Evolutionary conservation across 1,140 invertebrate genomes (phyloP), one percentile per base, ranked within the genome.

Genomic region (Yoshiicerus persimilis): DNA sequence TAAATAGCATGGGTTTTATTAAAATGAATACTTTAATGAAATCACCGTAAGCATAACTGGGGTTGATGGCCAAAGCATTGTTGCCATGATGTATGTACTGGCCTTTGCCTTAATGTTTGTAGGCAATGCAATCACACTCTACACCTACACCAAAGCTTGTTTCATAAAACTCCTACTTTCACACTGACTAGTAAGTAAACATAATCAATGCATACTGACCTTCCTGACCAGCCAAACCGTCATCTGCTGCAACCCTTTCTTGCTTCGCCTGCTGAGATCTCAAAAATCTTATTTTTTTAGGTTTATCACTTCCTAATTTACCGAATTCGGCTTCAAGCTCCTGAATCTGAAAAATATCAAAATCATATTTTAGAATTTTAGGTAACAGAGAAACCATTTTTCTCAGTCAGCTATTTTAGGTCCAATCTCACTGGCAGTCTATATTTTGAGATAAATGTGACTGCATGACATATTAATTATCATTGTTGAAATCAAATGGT

Each of bases 261-360:
- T 96, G 94, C 91, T 96, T 95, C 87, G 95, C 94, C 93, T 98
- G 97, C 91, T 99, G 97, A 0, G 98, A 99, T 84, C 96, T 94
- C 25, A 99, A 93, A 92, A 96, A 98, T 84, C 98, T 94, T 10
- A 93, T 94, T 36, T 97, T 97, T 62, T 94, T 92, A 1, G 95
- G 95, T 91, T 96, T 97, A 88, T 95, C 94, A 6, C 95, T 94
- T 62, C 94, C 94, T 0, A 96, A 91, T 91, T 97, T 96, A 87
- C 95, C 94, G 93, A 99, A 99, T 92, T 98, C 97, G 20, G 95
- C 94, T 91, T 98, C 96, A 10, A 99, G 92, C 92, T 99, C 98
- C 85, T 96, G 94, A 25, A 98, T 93, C 92, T 98, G 89, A 87
- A 75, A 89, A 0, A n/a, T 25, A 87, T n/a, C n/a, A 34, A 85